Conservation (phyloP, 2,888 invertebrate genomes). For the Unio pictorum region DNA sequence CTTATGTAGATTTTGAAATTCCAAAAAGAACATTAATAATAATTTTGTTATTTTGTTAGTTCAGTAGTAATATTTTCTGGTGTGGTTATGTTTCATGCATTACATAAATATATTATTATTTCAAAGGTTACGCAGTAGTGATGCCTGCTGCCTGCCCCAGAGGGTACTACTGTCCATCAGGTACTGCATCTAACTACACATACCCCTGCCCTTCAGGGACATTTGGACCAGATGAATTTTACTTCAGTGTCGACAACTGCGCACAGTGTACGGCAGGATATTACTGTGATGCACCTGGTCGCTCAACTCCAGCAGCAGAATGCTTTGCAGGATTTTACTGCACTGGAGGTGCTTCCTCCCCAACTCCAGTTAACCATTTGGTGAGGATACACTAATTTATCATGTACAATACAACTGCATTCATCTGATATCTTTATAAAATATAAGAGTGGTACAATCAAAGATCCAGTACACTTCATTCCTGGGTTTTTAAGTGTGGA, state of each 20-base stretch:
- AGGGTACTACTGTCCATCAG: conserved; percentile 66
- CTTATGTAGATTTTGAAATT: neutral
- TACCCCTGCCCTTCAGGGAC: conserved; percentile 66
- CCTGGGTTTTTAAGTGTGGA: no score
- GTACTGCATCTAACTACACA: conserved; percentile 53
- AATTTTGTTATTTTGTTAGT: neutral
- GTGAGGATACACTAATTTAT: conserved; percentile 31
- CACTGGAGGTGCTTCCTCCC: conserved; percentile 50
- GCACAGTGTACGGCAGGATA: conserved; percentile 59
- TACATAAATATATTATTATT: neutral
- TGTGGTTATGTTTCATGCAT: no score
- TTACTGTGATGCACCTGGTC: conserved; percentile 62
- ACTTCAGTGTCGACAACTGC: conserved; percentile 52
- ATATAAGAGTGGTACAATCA: no score
- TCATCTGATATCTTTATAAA: no score
- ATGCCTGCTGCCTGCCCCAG: conserved; percentile 62
- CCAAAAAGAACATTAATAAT: neutral
- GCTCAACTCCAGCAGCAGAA: conserved; percentile 54
- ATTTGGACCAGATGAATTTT: conserved; percentile 54
- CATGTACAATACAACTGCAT: no score
- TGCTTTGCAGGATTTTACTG: conserved; percentile 67
- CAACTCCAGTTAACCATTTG: conserved; percentile 52
- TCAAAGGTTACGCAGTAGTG: conserved; percentile 56
- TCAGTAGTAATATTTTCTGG: neutral
- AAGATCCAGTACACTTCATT: no score